Evolutionary conservation across 92 coral and sea anemone genomes (phyloP).

Genomic region (Epizoanthus scotinus): DNA sequence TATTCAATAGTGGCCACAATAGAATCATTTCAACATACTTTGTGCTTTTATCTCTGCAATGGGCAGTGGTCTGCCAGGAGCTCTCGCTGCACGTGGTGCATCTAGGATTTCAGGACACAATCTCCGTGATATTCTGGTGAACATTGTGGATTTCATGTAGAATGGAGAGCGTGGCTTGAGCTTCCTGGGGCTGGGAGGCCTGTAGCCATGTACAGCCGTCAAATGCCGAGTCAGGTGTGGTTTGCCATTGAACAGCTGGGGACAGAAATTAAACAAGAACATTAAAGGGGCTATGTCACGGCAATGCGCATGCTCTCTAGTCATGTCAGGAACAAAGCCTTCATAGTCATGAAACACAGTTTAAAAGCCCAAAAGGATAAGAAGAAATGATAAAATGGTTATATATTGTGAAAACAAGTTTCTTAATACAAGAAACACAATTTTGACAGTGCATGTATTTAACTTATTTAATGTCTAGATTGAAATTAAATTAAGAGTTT

Average conservation of each 20-base stretch:
- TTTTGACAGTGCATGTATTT: no score
- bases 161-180: conserved; percentile 95
- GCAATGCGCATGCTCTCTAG: no score
- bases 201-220: conserved; percentile 86
- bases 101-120: conserved; percentile 86
- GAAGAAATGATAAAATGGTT: no score
- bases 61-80: conserved; percentile 70
- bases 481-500: no score
- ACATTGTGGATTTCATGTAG: conserved; percentile 83
- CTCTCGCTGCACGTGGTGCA: conserved; percentile 76
- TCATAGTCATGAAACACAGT: no score
- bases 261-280: conserved; percentile 4
- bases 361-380: no score
- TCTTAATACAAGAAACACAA: no score
- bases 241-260: conserved; percentile 87
- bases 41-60: conserved; percentile 82
- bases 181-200: conserved; percentile 96
- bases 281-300: no score
- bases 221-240: conserved; percentile 92
- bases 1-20: no score
- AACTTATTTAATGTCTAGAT: no score
- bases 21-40: conserved; percentile 72
- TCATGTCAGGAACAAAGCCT: no score
- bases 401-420: no score
- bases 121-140: conserved; percentile 85